Evolutionary conservation across 2,797 vertebrate species (phyloP), one percentile per base, ranked within the genome.

Genomic region (Phoebastria nigripes): DNA sequence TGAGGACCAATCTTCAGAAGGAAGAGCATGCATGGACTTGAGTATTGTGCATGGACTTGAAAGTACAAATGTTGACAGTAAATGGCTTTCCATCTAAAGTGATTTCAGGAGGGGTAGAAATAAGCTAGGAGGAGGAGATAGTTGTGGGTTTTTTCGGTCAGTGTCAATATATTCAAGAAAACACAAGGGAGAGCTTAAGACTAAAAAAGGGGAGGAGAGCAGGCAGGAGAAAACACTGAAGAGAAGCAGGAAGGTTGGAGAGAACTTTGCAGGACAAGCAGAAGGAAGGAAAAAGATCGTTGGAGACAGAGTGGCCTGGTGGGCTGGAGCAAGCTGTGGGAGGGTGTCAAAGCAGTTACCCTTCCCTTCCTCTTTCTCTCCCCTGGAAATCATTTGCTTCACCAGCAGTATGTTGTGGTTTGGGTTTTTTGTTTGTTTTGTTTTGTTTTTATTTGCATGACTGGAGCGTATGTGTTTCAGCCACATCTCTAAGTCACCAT

Each of bases 261-360:
- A 78, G 28, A 84, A 35, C 58, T 83, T 61, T 15, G 26, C 37
- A 35, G 28, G 29, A 44, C 14, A 51, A 62, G 35, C 9, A 15
- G n/a, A 71, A 61, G 22, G 56, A 47, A 81, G 6, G 28, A 83
- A 49, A 76, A 84, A 55, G 56, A 41, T 46, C 69, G 35, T 39
- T 8, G 4, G 59, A 74, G 18, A 41, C 15, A 24, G n/a, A 0
- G 0, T 70, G 54, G 24, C n/a, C 9, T 0, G 1, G 29, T 78
- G 61, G 49, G 29, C 55, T 90, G 73, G 49, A 90, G 56, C 31
- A 67, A 82, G 37, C 73, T 58, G 37, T 61, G 54, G 39, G 33
- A 92, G 18, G 10, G 25, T 42, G 11, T 84, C 8, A 33, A 17
- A 74, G 46, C 37, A 89, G 16, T 69, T 92, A n/a, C 33, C 33